Conservation (phyloP, 2,113 vertebrate genomes). For the Laterallus jamaicensis region DNA sequence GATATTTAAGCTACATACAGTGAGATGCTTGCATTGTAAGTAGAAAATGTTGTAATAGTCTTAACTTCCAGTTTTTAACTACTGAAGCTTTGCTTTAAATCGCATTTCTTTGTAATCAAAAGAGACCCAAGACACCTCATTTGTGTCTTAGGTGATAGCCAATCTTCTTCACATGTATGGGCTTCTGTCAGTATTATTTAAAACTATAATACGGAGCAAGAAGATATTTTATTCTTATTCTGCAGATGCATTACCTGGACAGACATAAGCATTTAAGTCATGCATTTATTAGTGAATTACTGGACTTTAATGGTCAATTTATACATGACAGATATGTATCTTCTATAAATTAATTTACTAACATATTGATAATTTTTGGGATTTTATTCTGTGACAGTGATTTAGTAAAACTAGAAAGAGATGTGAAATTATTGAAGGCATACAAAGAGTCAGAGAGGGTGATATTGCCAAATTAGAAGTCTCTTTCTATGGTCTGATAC, state of each 20-base stretch:
- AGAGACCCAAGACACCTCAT: background rate
- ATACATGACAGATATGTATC: background rate
- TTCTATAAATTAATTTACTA: background rate
- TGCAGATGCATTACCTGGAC: background rate
- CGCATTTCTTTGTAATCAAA: background rate
- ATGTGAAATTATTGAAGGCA: background rate
- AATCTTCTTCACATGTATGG: background rate
- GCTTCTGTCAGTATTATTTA: background rate
- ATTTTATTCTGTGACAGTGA: background rate
- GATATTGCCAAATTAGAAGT: slow-evolving; percentile 10
- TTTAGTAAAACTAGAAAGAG: slow-evolving; percentile 6
- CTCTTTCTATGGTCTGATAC: slow-evolving; percentile 8
- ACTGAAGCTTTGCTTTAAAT: background rate
- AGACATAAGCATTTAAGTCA: background rate
- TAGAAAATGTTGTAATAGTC: background rate
- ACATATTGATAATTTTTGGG: background rate
- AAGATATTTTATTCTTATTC: background rate
- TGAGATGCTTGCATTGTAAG: background rate
- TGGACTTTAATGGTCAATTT: background rate
- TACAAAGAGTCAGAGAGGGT: background rate
- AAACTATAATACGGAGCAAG: background rate
- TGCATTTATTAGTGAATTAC: background rate
- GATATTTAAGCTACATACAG: background rate
- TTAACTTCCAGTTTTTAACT: background rate
- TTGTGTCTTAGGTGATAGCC: background rate